Base-by-base conservation (phyloP, 2,797 vertebrate species). In the Malurus leucopterus region DNA sequence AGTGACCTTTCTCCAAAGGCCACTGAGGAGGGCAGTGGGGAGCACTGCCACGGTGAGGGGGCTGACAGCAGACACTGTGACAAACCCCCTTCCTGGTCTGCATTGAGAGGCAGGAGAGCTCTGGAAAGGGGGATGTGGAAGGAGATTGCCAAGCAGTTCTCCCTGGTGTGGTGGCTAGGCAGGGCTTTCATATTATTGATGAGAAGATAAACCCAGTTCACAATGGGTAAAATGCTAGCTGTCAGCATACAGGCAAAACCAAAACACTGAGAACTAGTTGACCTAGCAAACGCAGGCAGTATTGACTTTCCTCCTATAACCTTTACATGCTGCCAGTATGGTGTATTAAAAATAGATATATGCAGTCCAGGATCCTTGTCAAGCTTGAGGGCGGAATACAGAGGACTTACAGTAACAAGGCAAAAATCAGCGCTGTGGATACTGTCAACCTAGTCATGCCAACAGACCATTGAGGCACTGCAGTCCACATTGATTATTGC, bases 1-100 rank as follows among this genome's bases (percentile, higher is more conserved):
- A 24, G 38, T 32, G 93, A 96, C 96, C 96, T 97, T 97, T 96
- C 77, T 44, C 71, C 84, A 97, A 97, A 97, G 94, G 96, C 89
- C 96, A 97, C 47, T 65, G 43, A 75, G 57, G 8, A 6, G 34
- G 55, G 76, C 41, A 57, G 50, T 24, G 72, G 43, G 38, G 24
- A 43, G 9, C 20, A 40, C 21, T 15, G 51, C 22, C 29, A 8
- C 0, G 0, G 36, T 36, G 36, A 12, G 36, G 32, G 32, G 63
- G n/a, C 59, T 54, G 29, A 32, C 21, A 36, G 32, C 6, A 2
- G 40, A 29, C 1, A 1, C 22, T 15, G 30, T 15, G 41, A 41
- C 40, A 72, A 61, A 41, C 17, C 1, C 1, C 32, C 26, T 9
- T 73, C 67, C 44, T 11, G 8, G 47, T 64, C 32, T 5, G 1